A percentile compares a stretch with the other conserved stretches of the same genome.
Conservation (phyloP, 2,113 vertebrate species). For the Loxodonta africana region DNA sequence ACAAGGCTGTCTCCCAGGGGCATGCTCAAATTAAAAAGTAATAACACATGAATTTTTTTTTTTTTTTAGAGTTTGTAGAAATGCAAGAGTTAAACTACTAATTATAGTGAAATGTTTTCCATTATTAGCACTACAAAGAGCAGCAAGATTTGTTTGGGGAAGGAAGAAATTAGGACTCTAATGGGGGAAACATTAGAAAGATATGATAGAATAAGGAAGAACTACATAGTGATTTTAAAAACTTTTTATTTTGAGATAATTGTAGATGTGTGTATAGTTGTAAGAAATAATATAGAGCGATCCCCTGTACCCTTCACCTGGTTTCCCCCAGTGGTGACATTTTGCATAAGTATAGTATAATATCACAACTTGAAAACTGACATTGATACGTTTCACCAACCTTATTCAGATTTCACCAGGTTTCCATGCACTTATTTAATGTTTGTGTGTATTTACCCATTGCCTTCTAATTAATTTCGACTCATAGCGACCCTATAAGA, state of each 20-base stretch:
- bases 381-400: background rate
- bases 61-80: background rate
- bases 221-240: background rate
- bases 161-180: slow-evolving; percentile 19
- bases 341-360: background rate
- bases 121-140: background rate
- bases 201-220: slow-evolving; percentile 17
- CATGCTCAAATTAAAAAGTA: background rate
- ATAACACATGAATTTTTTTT: background rate
- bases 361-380: background rate
- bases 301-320: background rate
- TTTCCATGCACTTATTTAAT: background rate
- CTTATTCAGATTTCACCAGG: background rate
- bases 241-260: slow-evolving; percentile 8
- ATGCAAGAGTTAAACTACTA: slow-evolving; percentile 1
- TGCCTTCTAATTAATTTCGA: too few species aligned
- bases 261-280: background rate
- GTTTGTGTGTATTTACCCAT: background rate
- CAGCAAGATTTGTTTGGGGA: background rate
- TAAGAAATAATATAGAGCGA: background rate
- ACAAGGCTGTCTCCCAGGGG: background rate
- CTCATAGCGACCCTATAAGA: too few species aligned
- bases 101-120: background rate
- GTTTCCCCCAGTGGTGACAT: background rate
- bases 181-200: background rate